These are phyloP conservation scores for Nycteola revayana DNA, from an alignment of 2,888 invertebrate species.

Conservation along the genomic window DNA sequence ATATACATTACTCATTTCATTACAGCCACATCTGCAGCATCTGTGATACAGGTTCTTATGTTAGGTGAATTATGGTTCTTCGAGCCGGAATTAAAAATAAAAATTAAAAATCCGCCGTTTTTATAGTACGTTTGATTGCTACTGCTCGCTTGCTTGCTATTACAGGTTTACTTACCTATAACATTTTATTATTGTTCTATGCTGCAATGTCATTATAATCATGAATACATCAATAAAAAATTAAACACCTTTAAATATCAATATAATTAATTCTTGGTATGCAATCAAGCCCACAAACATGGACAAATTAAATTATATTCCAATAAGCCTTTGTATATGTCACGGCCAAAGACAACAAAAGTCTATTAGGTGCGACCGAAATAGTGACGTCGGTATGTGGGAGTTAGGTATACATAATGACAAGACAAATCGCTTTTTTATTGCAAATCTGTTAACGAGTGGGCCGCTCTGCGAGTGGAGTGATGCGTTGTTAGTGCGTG, in stretches of 20 bases:
- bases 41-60: too few relatives aligned
- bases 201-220: too few relatives aligned
- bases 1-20: too few relatives aligned
- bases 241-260: background rate
- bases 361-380: background rate
- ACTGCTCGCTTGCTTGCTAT: too few relatives aligned
- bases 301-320: background rate
- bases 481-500: conserved; percentile 4
- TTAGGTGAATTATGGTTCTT: too few relatives aligned
- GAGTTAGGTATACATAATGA: background rate
- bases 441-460: background rate
- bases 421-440: background rate
- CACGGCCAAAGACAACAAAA: conserved; percentile 2
- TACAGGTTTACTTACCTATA: too few relatives aligned
- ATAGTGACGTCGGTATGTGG: background rate
- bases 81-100: too few relatives aligned
- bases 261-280: background rate
- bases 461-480: conserved; percentile 1
- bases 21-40: too few relatives aligned
- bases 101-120: too few relatives aligned
- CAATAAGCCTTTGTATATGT: conserved; percentile 1
- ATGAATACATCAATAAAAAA: too few relatives aligned
- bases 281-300: background rate
- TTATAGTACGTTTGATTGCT: too few relatives aligned
- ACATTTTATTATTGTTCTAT: too few relatives aligned